Evolutionary conservation across 2,888 invertebrate genomes (phyloP), one percentile per base, ranked within the genome.

Genomic region (Osmoderma eremita): DNA sequence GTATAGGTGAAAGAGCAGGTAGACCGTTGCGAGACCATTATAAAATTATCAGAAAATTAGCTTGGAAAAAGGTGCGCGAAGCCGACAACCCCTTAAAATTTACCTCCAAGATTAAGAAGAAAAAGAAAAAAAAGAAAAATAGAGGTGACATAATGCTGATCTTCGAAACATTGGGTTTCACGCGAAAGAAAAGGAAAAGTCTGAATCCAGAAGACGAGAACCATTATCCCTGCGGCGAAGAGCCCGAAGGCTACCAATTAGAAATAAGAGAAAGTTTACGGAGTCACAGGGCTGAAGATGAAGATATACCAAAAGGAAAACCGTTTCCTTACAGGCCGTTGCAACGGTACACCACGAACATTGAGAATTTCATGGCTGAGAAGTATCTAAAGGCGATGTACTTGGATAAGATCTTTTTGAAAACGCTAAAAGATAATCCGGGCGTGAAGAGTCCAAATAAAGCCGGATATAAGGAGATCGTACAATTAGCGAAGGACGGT

Each of bases 371-470:
- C 22, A 79, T 84, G 76, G 82, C 83, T 0, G 79, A 79, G 62
- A 80, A 80, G 63, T 85, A 85, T 71, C 75, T 85, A 45, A 82
- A 83, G 22, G 72, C 74, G 2, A 76, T 85, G 75, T 81, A 81
- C 39, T 69, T 73, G 49, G 86, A 86, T 67, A 84, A 83, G 70
- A 73, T 79, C 17, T 85, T 84, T 69, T 69, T 85, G 38, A 78
- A 81, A 51, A 68, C 77, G 10, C 62, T 83, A 18, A 74, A 78
- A 42, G 70, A 76, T 0, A 74, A 78, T 64, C 74, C 77, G 0
- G 79, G 79, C 5, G 75, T 81, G 1, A 66, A 65, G 3, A 82
- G 81, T 24, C 82, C 84, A 0, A 84, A 84, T 72, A 76, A 78
- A 66, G 74, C 72, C 8, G 79, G 82, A 1, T 78, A 78, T 0